Evolutionary conservation across 2,113 vertebrate genomes (phyloP), one percentile per base, ranked within the genome.

Genomic region (Phaethornis superciliosus): DNA sequence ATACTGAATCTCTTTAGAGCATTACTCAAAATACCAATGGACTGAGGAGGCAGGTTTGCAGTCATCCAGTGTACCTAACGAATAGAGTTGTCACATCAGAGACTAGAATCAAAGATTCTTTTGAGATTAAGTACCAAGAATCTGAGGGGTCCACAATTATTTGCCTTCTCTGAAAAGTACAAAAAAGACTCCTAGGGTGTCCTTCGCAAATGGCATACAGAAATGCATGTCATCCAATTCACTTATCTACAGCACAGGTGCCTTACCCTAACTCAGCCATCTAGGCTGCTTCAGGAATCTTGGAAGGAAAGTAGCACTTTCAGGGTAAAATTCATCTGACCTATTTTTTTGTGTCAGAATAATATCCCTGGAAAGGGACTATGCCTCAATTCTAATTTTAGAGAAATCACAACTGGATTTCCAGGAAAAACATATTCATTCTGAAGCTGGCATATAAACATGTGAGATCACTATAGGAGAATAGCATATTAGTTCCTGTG

Each of bases 401-500:
- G 10, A 47, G 47, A 71, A 88, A 10, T 64, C 24, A 33, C 4
- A 28, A 42, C 28, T 40, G 35, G 33, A 60, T 68, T 90, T 72
- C 46, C 19, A 64, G 28, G 33, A 68, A 55, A 68, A 1, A 4
- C 4, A 22, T 37, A 10, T 9, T 55, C 4, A 27, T 70, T 90
- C 7, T 46, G 19, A 40, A 78, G n/a, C 3, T 59, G 33, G 3
- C 9, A 30, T 68, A 52, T 69, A 42, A 83, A 65, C 4, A 7
- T 7, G 4, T 68, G 8, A 65, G 17, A 49, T 42, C 10, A 69
- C 5, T 44, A 24, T 9, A 60, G 26, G 32, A 74, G 28, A 47
- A 26, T 21, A 91, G 7, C 3, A 42, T 1, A 0, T 0, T 72
- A 68, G 10, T 52, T 80, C 22, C 9, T 65, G 7, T 54, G 40